phyloP scores from a whole-genome alignment of 2,797 vertebrate species.

The Aphelocoma californica region DNA sequence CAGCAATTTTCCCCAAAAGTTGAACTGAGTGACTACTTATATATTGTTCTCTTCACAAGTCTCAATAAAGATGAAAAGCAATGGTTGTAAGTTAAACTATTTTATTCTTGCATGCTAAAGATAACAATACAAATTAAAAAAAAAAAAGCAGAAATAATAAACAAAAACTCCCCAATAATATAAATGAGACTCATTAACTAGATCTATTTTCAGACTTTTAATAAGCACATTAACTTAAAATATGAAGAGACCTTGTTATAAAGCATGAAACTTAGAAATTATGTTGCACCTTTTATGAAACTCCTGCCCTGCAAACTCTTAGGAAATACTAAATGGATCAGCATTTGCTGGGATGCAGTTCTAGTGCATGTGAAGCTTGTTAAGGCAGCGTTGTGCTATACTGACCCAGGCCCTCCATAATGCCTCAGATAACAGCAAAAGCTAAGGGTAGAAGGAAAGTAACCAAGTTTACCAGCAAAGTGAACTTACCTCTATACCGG shows the following conservation, averaged over 20 bases:
- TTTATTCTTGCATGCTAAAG: background rate
- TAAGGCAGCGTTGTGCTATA: background rate
- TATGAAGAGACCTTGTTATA: background rate
- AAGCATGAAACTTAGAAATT: background rate
- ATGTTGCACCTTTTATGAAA: background rate
- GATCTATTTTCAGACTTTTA: background rate
- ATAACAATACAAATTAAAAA: background rate
- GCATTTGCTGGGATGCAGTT: background rate
- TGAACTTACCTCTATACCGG: constrained; percentile 80
- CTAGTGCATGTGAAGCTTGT: background rate
- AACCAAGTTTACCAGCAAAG: background rate
- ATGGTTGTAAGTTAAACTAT: background rate
- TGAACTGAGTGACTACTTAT: background rate
- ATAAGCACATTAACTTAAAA: background rate
- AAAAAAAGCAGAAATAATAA: background rate
- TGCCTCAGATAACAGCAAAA: background rate
- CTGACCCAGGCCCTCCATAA: background rate
- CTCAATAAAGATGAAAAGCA: background rate
- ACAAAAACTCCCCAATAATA: background rate
- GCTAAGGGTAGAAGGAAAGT: background rate
- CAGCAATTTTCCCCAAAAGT: background rate
- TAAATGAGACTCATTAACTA: background rate
- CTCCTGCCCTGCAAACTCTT: background rate
- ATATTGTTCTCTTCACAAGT: background rate
- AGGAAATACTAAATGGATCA: background rate